Evolutionary conservation across 2,888 invertebrate genomes (phyloP), one percentile per base, ranked within the genome.

Genomic region (Orchestes rusci): DNA sequence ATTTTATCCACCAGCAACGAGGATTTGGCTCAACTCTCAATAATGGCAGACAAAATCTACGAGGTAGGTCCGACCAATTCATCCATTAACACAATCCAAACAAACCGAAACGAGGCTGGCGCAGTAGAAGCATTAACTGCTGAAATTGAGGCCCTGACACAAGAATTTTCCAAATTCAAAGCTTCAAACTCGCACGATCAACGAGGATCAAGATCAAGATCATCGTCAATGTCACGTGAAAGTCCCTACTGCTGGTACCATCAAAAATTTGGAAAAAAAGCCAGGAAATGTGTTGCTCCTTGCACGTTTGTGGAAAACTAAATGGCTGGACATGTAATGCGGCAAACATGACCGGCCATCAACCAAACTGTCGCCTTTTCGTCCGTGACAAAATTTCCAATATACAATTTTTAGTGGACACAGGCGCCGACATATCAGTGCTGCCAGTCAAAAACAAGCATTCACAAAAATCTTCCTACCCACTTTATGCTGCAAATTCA

Each of bases 401-500:
- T 23, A 23, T 23, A 23, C 5, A 23, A 23, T 23, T 23, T 23
- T 8, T 23, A 23, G 23, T 23, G 23, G 23, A 23, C 23, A 23
- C 23, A 10, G 23, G 23, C 8, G 23, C 23, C 23, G 23, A 23
- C 23, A 23, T 23, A 7, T 23, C 23, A 23, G 23, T 23, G 10
- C 23, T 23, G 5, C 23, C 5, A 23, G 31, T 30, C 12, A 23
- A 23, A 23, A 23, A 23, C 8, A 23, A 23, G 10, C 5, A 23
- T 23, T 23, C 23, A 5, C 5, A 23, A 23, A 10, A 5, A 23
- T 7, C 23, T 23, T 23, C 23, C 23, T 28, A 28, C 8, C 19
- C 23, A 18, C 20, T 45, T 5, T 45, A 27, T 16, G 42, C 46
- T 23, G 46, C 38, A 5, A 46, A 41, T 15, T 19, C 17, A 10